A percentile compares a stretch with the other conserved stretches of the same genome.
These are phyloP conservation scores for Drosophila maculinotata DNA, from an alignment of 2,888 invertebrate genomes.

Conservation along the genomic window DNA sequence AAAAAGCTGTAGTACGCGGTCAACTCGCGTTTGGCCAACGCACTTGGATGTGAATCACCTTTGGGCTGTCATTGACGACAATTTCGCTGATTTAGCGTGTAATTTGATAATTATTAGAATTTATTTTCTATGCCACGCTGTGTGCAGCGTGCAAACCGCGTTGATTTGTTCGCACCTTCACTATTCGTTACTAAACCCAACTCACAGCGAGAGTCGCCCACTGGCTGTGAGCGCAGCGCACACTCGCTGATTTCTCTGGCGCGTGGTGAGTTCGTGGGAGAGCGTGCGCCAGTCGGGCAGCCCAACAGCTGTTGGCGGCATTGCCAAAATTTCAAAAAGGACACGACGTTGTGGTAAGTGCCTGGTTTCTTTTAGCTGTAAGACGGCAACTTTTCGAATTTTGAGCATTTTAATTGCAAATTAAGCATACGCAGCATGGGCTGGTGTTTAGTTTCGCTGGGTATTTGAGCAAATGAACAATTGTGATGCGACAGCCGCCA, in stretches of 20 bases:
- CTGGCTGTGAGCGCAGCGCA: conserved; percentile 49
- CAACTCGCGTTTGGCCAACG: conserved; percentile 13
- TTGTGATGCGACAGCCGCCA: not conserved
- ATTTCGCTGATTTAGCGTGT: conserved; percentile 40
- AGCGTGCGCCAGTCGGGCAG: conserved; percentile 57
- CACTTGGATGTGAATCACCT: conserved; percentile 10
- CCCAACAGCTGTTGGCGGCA: conserved; percentile 69
- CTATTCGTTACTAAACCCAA: conserved; percentile 78
- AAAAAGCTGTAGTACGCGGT: conserved; percentile 19
- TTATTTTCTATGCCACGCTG: conserved; percentile 67
- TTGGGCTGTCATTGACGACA: conserved; percentile 8
- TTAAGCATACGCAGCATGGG: not conserved
- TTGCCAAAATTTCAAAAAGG: conserved; percentile 28
- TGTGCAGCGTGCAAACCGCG: conserved; percentile 79
- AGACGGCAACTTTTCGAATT: not conserved
- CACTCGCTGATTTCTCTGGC: conserved; percentile 61
- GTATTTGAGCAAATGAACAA: not conserved
- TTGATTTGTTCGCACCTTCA: conserved; percentile 81
- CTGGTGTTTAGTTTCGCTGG: accelerated
- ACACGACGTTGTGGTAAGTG: not conserved
- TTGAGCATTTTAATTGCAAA: not conserved
- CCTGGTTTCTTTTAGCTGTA: not conserved
- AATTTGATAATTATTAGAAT: conserved; percentile 64
- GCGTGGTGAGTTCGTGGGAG: conserved; percentile 61
- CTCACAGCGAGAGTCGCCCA: conserved; percentile 56